A percentile compares a stretch with the other conserved stretches of the same genome.
These are phyloP conservation scores for Isoperla grammatica DNA, from an alignment of 2,888 invertebrate species.

Conservation along the genomic window DNA sequence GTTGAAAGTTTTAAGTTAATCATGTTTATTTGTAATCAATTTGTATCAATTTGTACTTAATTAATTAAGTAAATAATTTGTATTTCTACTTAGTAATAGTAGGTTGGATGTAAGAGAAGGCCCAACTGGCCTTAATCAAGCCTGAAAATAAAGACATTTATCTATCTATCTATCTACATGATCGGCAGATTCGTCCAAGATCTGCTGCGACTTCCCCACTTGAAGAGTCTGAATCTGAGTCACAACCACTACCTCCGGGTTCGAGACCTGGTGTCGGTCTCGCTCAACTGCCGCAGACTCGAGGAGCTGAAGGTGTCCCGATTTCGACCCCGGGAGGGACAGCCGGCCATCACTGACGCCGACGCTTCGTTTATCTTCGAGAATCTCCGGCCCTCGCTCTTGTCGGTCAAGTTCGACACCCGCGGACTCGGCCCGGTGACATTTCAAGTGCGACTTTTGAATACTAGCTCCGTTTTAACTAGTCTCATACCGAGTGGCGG, in stretches of 20 bases:
- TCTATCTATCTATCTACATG: no score
- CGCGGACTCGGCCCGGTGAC: background rate
- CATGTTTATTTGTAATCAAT: no score
- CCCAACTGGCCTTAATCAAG: no score
- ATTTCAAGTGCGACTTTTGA: no score
- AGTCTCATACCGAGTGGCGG: no score
- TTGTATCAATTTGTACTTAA: no score
- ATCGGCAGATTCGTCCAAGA: constrained; percentile 1
- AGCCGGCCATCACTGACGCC: background rate
- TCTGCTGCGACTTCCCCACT: constrained; percentile 1
- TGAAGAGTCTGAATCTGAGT: background rate
- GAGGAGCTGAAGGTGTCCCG: constrained; percentile 2
- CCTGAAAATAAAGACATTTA: no score
- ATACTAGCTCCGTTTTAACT: no score
- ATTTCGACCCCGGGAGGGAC: background rate
- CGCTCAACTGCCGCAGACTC: constrained; percentile 1
- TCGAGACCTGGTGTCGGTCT: background rate
- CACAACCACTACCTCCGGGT: background rate
- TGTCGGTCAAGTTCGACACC: background rate
- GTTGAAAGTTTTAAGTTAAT: no score
- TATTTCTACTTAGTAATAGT: no score
- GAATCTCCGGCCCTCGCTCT: background rate
- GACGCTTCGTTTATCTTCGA: background rate
- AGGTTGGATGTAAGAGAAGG: no score
- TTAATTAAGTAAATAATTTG: no score